Conservation (phyloP, 2,888 invertebrate genomes). For the Drosophila neonasuta region DNA sequence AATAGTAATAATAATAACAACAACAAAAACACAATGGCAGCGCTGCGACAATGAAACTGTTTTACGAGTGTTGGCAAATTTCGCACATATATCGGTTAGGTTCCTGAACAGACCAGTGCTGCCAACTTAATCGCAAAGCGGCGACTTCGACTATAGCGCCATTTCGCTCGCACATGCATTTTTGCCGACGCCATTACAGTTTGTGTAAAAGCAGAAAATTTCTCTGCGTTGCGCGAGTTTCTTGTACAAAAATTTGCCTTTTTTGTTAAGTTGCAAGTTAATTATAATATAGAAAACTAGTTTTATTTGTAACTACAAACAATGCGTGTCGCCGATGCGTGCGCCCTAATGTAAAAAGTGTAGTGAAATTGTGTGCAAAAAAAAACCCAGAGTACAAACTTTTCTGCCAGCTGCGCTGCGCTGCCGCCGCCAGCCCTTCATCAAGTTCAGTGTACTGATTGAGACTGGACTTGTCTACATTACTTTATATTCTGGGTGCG, state of each 20-base stretch:
- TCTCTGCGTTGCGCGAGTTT: conserved; percentile 71
- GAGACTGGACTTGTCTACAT: conserved; percentile 25
- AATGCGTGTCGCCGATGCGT: conserved; percentile 31
- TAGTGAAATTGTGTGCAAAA: conserved; percentile 45
- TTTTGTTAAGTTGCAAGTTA: conserved; percentile 61
- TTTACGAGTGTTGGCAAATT: conserved; percentile 60
- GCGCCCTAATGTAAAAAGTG: conserved; percentile 40
- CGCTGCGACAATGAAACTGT: conserved; percentile 30
- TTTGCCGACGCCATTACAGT: conserved; percentile 82
- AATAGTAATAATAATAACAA: conserved; percentile 56
- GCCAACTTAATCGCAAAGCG: conserved; percentile 54
- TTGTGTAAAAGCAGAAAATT: conserved; percentile 78
- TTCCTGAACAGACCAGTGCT: conserved; percentile 41
- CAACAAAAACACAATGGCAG: conserved; percentile 31
- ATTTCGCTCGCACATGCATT: conserved; percentile 77
- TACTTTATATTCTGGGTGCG: conserved; percentile 15
- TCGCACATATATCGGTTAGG: conserved; percentile 61
- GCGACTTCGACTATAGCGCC: conserved; percentile 49
- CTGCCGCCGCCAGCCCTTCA: conserved; percentile 38
- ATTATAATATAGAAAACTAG: conserved; percentile 56
- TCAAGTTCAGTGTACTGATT: conserved; percentile 32
- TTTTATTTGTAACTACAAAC: conserved; percentile 31
- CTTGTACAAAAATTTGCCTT: conserved; percentile 47
- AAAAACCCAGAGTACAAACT: conserved; percentile 44
- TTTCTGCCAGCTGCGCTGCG: conserved; percentile 59